Base-by-base conservation (phyloP, 2,113 vertebrate genomes). In the Phrynosoma platyrhinos region DNA sequence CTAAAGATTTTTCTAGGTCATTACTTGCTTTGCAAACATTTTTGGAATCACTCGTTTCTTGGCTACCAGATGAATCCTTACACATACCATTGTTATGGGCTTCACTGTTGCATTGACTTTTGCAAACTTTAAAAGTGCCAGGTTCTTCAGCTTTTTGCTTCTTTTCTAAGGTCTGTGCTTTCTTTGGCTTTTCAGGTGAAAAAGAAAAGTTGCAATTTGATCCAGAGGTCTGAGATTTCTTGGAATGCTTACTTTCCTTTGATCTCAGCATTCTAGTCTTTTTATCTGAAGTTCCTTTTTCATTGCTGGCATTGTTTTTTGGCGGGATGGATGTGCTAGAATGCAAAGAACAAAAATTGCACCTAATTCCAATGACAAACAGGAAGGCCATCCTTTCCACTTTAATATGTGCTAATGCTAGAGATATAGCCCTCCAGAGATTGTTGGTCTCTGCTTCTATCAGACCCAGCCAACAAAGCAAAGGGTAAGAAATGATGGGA, bases 211-310 rank as follows among this genome's bases (percentile, higher is more conserved):
- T 30, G 1, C 79, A 78, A 71, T 76, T 87, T 74, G 23, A 32
- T 85, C 78, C 14, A 84, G 92, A 91, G 66, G 78, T 47, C 86
- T 74, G 68, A 10, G 42, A 3, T 13, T 91, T 85, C 74, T 86
- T 87, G 52, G 42, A 88, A n/a, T 47, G n/a, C 2, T 75, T 93
- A 5, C 58, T 76, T 42, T 92, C 80, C 78, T 93, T 91, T 21
- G 85, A 92, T 86, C 90, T 1, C 0, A 79, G 87, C 81, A 71
- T 20, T 30, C 88, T 86, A 58, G 9, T 86, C 40, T 79, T 9
- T 69, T 1, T 13, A 32, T 4, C 12, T 84, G 53, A 80, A 21
- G 55, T 42, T 69, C 83, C 0, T 87, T 89, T 89, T n/a, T 58
- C 82, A 79, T 55, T 89, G 82, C 74, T 88, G 2, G n/a, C 36